Percentiles rank a stretch among this genome's conserved stretches.
These are phyloP conservation scores for Psettodes erumei DNA, from an alignment of 2,113 vertebrate species.

Conservation along the genomic window DNA sequence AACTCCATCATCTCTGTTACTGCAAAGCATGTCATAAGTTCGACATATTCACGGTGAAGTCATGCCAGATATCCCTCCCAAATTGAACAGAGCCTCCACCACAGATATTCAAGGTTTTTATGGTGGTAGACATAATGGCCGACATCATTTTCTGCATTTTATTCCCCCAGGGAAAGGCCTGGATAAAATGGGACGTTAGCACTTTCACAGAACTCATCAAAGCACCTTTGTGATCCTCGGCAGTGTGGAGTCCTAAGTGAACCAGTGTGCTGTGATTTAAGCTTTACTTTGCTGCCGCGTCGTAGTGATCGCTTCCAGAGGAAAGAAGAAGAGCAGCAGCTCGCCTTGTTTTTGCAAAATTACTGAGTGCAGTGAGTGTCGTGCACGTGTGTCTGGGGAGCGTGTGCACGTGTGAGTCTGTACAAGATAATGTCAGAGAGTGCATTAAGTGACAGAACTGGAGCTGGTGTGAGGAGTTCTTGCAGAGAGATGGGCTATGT, in stretches of 20 bases:
- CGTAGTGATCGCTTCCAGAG: slow-evolving; percentile 21
- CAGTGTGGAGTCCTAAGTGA: slow-evolving; percentile 40
- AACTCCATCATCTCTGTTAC: slow-evolving; percentile 43
- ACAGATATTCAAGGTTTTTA: slow-evolving; percentile 31
- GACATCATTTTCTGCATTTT: slow-evolving; percentile 37
- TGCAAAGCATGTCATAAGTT: slow-evolving; percentile 39
- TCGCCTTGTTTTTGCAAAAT: slow-evolving; percentile 42
- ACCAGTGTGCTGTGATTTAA: slow-evolving; percentile 33
- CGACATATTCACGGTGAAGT: slow-evolving; percentile 41
- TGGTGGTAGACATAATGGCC: slow-evolving; percentile 35
- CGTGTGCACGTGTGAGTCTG: neutral
- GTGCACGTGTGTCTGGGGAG: neutral
- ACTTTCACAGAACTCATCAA: slow-evolving; percentile 55
- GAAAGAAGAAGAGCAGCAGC: neutral
- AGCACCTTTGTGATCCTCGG: slow-evolving; percentile 18
- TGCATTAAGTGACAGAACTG: slow-evolving; percentile 56
- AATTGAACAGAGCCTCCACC: neutral
- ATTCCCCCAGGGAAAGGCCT: slow-evolving; percentile 43
- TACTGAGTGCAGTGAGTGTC: neutral
- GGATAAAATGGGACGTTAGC: slow-evolving; percentile 50
- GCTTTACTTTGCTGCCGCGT: slow-evolving; percentile 9
- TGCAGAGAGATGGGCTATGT: slow-evolving; percentile 13
- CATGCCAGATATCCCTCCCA: slow-evolving; percentile 19
- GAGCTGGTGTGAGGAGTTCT: slow-evolving; percentile 49
- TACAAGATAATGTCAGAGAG: slow-evolving; percentile 11